These are phyloP conservation scores for Synergus japonicus DNA, from an alignment of 2,888 invertebrate species.

Conservation along the genomic window DNA sequence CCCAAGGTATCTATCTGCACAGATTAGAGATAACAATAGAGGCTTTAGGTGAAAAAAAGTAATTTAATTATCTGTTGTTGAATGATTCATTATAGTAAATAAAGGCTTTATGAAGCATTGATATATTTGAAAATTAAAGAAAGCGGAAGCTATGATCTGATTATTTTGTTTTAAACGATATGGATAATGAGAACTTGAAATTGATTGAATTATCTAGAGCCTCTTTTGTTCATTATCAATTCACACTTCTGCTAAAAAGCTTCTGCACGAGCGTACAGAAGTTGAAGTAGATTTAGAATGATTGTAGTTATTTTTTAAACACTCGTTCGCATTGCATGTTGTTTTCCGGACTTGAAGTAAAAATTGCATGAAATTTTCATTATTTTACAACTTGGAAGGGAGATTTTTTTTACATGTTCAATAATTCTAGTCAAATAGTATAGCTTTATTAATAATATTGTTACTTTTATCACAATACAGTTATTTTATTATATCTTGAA, in stretches of 20 bases:
- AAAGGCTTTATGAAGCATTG: background rate
- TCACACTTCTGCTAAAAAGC: background rate
- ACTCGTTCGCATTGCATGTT: constrained; percentile 3
- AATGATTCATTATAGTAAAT: background rate
- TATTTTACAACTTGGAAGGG: background rate
- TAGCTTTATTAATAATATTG: background rate
- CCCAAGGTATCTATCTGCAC: constrained; percentile 78
- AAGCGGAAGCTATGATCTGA: background rate
- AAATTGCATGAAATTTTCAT: background rate
- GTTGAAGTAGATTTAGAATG: background rate
- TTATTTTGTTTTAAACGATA: background rate
- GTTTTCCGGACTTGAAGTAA: background rate
- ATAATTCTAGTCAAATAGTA: background rate
- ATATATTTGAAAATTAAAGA: background rate
- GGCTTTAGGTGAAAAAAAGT: constrained; percentile 18
- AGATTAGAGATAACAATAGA: background rate
- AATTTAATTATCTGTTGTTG: background rate
- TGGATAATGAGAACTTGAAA: background rate
- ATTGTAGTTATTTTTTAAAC: background rate
- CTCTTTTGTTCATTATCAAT: background rate
- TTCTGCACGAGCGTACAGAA: constrained; percentile 29
- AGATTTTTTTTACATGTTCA: background rate
- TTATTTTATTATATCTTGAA: background rate
- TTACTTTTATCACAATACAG: background rate
- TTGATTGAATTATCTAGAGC: background rate